Conservation (phyloP, 2,888 invertebrate species). For the Encarsia formosa region DNA sequence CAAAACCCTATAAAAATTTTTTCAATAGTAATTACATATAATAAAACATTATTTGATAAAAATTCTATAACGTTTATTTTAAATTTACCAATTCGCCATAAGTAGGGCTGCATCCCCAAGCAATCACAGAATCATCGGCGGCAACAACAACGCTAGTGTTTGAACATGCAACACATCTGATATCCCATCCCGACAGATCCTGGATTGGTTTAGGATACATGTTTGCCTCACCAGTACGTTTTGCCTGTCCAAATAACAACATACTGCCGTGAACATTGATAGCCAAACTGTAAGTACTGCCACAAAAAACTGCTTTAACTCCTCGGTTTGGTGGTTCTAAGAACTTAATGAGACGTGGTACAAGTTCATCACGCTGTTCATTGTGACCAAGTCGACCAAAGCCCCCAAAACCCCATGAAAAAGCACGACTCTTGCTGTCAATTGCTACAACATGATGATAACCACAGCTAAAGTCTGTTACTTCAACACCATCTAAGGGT, state of each 20-base stretch:
- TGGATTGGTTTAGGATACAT: conserved; percentile 96
- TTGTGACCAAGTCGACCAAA: conserved; percentile 91
- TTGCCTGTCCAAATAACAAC: conserved; percentile 81
- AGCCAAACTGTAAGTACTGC: conserved; percentile 81
- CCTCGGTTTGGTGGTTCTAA: conserved; percentile 84
- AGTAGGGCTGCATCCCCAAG: conserved; percentile 92
- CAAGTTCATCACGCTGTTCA: conserved; percentile 87
- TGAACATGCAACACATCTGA: conserved; percentile 77
- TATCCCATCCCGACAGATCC: conserved; percentile 90
- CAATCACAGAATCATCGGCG: conserved; percentile 86
- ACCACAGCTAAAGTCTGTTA: conserved; percentile 87
- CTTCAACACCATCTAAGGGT: conserved; percentile 80
- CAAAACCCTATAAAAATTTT: conserved; percentile 66
- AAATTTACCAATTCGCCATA: conserved; percentile 84
- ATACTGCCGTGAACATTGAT: conserved; percentile 60
- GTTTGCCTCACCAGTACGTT: conserved; percentile 89
- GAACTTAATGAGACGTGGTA: conserved; percentile 77
- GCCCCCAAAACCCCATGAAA: conserved; percentile 94
- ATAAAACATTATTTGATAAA: neutral
- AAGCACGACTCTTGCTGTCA: conserved; percentile 83
- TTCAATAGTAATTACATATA: no score
- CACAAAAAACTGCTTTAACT: conserved; percentile 76
- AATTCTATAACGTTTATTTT: conserved; percentile 1
- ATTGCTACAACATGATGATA: conserved; percentile 87
- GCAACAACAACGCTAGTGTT: conserved; percentile 81